Evolutionary conservation across 2,797 vertebrate species (phyloP).

Genomic region (Enoplosus armatus): DNA sequence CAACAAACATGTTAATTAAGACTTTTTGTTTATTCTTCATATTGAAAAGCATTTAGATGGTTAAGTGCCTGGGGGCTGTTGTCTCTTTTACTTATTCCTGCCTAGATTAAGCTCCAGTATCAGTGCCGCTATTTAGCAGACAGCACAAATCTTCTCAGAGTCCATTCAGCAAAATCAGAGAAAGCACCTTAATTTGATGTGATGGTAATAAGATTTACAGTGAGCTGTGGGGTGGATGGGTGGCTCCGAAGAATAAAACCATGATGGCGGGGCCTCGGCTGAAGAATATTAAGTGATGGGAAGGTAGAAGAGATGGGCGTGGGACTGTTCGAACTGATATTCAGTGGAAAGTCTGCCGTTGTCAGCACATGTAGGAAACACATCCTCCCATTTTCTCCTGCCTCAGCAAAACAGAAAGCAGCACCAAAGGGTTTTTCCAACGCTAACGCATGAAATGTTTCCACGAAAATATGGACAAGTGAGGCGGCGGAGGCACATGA

Average conservation of each 20-base stretch:
- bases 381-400: constrained; percentile 40
- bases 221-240: background rate
- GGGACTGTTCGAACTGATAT: constrained; percentile 17
- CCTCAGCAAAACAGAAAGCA: constrained; percentile 49
- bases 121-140: constrained; percentile 31
- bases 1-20: background rate
- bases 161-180: constrained; percentile 65
- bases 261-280: background rate
- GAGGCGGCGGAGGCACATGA: constrained; percentile 29
- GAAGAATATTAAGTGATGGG: background rate
- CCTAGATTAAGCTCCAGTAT: constrained; percentile 43
- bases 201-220: constrained; percentile 64
- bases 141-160: constrained; percentile 64
- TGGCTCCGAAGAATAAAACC: background rate
- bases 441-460: constrained; percentile 4
- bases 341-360: constrained; percentile 8
- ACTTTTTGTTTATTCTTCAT: background rate
- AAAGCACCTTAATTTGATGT: constrained; percentile 52
- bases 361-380: constrained; percentile 55
- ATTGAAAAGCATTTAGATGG: constrained; percentile 13
- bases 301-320: background rate
- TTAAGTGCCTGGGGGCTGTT: constrained; percentile 28
- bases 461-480: background rate
- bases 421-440: background rate
- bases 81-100: constrained; percentile 62